Evolutionary conservation across 1,140 invertebrate species (phyloP), one percentile per base, ranked within the genome.

Genomic region (Matsumurasca onukii): DNA sequence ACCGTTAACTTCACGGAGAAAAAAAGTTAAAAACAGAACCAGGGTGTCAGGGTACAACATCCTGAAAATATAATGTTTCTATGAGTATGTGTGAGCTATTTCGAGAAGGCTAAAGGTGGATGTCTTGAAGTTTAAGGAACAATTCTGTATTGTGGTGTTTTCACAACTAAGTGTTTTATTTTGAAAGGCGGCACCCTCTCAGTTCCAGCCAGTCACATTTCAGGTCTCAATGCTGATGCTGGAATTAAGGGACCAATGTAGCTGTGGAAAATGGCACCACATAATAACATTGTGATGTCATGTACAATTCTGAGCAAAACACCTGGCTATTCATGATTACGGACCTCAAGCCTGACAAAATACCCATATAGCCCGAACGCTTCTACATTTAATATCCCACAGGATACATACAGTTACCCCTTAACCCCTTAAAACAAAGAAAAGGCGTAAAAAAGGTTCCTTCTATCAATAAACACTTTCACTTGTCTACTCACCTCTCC

Each of bases 391-490:
- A 9, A 13, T 20, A 5, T 55, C 17, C 2, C 22, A 88, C 88
- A 77, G 90, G 89, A 75, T 88, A 88, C 31, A 85, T 86, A 66
- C 15, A 9, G 15, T 9, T 55, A n/a, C 5, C 15, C 9, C 5
- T 13, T n/a, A 89, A 87, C 29, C 24, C 20, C 25, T 89, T 89
- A 0, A 79, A 76, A 17, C 79, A 70, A 72, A 82, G 82, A 67
- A 85, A 76, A 55, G 86, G 83, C 2, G 83, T 79, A 1, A 90
- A 49, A 39, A 17, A 66, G n/a, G 27, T 2, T 52, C 30, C 80
- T 71, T 73, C 3, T 48, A 20, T 55, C 24, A 9, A 12, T 55
- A 12, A 9, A 13, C 96, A 82, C 98, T 98, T 98, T 91, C 9
- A 24, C 15, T 5, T 9, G 24, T 9, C 12, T n/a, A 82, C 73